These are phyloP conservation scores for Syngnathus floridae DNA, from an alignment of 2,113 vertebrate species.

Conservation along the genomic window DNA sequence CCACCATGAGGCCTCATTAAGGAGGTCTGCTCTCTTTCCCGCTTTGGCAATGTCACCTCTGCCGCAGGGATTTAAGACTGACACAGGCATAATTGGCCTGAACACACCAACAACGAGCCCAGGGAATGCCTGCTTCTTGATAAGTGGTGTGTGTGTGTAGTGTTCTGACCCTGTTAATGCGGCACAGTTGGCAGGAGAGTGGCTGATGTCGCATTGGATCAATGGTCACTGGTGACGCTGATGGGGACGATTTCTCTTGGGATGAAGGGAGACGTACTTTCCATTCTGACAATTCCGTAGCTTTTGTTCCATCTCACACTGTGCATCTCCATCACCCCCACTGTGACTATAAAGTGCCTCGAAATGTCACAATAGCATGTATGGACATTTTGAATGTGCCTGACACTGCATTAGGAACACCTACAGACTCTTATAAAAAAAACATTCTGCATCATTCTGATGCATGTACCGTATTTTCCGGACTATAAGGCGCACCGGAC, in stretches of 20 bases:
- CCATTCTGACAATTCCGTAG: conserved; percentile 5
- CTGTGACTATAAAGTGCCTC: background rate
- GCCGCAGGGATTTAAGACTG: conserved; percentile 58
- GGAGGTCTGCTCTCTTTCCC: conserved; percentile 51
- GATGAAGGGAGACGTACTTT: conserved; percentile 43
- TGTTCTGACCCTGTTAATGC: conserved; percentile 57
- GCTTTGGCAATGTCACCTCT: conserved; percentile 68
- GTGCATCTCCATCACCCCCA: conserved; percentile 26
- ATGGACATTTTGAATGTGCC: background rate
- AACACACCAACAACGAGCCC: conserved; percentile 62
- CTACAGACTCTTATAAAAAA: background rate
- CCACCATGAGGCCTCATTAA: conserved; percentile 59
- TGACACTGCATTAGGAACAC: background rate
- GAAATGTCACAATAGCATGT: background rate
- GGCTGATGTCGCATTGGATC: conserved; percentile 66
- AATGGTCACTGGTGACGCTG: conserved; percentile 55
- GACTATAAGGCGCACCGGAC: no score
- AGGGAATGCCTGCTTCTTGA: conserved; percentile 51
- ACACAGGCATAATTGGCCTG: conserved; percentile 80
- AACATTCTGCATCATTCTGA: background rate
- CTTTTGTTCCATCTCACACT: background rate
- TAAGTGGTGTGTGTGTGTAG: conserved; percentile 38
- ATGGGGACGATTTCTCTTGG: conserved; percentile 53
- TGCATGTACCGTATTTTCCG: no score
- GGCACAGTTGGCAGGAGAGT: conserved; percentile 56